Evolutionary conservation across 64 coral and sea anemone species (phyloP), one percentile per base, ranked within the genome.

Genomic region (Montipora efflorescens): DNA sequence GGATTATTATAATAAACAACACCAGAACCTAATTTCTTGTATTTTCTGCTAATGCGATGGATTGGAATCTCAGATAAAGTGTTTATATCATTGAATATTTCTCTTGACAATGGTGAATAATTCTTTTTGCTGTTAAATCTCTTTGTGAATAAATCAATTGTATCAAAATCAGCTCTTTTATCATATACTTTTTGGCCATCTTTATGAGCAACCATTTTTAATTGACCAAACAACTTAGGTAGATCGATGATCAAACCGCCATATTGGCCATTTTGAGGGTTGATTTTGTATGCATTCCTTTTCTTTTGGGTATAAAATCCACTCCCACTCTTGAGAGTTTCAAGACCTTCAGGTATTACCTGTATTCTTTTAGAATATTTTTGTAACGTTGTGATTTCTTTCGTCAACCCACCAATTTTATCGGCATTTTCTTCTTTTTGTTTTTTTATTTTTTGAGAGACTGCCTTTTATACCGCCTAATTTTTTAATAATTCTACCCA

Each of bases 221-320:
- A 23, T 23, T 23, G 22, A 23, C 22, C 22, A 23, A 23, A 23
- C 22, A 23, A 23, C 22, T 23, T 23, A 23, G 22, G 22, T 23
- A 23, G 22, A 23, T 23, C 22, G 22, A 23, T 23, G 22, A 23
- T 23, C 22, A 23, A 23, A 23, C 22, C 22, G 22, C 22, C 22
- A 23, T 23, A 23, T 23, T 23, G 22, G 22, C 22, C 22, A 23
- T 23, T 23, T 23, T 23, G 22, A 23, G 22, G 59, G 69, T 20
- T 72, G 8, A 93, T 77, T 64, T 88, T 93, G 13, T 93, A 88
- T 8, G 92, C 92, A 48, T 93, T 88, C 14, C 92, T n/a, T 68
- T 93, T 93, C 15, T 23, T 21, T 93, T 93, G 92, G 2, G 14
- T 72, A 23, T 92, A 92, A 12, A 92, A 0, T 49, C 90, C 81